A percentile compares a stretch with the other conserved stretches of the same genome.
Evolutionary conservation across 2,113 vertebrate genomes (phyloP).

Genomic region (Callopanchax toddi): DNA sequence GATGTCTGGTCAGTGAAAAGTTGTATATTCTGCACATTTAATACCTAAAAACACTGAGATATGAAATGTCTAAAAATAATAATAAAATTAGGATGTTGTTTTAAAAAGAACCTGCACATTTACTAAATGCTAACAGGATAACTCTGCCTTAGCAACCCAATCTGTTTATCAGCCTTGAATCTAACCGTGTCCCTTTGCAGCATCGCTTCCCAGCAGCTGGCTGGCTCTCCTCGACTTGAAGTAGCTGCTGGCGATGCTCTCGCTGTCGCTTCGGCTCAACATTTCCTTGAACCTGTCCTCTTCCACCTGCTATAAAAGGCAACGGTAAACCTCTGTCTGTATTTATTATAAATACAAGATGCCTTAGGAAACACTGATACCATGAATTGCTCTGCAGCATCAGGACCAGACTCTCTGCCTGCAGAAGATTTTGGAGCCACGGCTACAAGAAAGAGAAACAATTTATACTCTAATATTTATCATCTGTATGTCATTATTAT

Average conservation of each 20-base stretch:
- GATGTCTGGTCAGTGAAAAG: too few species aligned
- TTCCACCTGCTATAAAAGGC: conserved; percentile 69
- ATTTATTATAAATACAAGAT: neutral
- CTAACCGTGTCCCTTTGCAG: conserved; percentile 73
- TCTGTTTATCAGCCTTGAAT: neutral
- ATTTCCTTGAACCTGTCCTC: conserved; percentile 86
- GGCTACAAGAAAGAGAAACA: conserved; percentile 61
- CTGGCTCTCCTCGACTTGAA: conserved; percentile 81
- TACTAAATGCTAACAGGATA: too few species aligned
- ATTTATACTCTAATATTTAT: neutral
- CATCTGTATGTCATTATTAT: neutral
- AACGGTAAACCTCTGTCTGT: neutral
- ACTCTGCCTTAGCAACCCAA: too few species aligned
- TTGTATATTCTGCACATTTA: too few species aligned
- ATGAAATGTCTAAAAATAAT: too few species aligned
- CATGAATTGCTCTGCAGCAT: conserved; percentile 57
- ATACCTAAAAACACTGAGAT: too few species aligned
- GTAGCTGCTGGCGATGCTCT: conserved; percentile 86
- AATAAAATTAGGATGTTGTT: too few species aligned
- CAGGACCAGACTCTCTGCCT: conserved; percentile 54
- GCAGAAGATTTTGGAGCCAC: conserved; percentile 69
- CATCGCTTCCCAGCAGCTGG: conserved; percentile 78
- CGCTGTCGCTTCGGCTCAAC: conserved; percentile 86
- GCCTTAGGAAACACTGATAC: conserved; percentile 68
- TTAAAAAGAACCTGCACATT: too few species aligned